Evolutionary conservation across 2,888 invertebrate genomes (phyloP), one percentile per base, ranked within the genome.

Genomic region (Tetrapedia diversipes): DNA sequence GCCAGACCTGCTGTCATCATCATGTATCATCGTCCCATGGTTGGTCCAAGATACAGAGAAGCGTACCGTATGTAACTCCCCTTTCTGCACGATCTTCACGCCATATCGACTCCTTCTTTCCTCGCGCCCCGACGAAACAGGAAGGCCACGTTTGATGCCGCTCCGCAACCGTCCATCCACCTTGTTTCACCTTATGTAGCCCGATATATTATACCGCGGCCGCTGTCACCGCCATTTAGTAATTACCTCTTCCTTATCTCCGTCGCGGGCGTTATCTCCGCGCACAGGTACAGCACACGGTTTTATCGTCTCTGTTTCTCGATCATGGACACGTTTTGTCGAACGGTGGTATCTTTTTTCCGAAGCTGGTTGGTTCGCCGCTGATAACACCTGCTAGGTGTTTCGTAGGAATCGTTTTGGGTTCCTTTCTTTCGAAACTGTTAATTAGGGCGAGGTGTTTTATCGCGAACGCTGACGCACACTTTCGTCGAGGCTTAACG

Each of bases 1-100:
- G 88, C 82, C 84, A 86, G 86, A 88, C 86, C 85, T 85, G 87
- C 89, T 88, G 90, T 89, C 90, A 90, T 90, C 90, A 89, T 89
- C 89, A 80, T 82, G 89, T 89, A 90, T 90, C 90, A 89, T 89
- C 89, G 80, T 82, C 82, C 80, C 85, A 80, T 87, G 81, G 85
- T 80, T 81, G 83, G 66, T 76, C 75, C 83, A 83, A 72, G 83
- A 83, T 83, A 83, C 84, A 81, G 77, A 79, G 76, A 79, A 77
- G 71, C 79, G 81, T 80, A 81, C 83, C 84, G 79, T 82, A 84
- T 83, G 80, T 81, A 77, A 82, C 83, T 86, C 77, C 84, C 82
- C 74, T 84, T 77, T 80, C 80, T 84, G 76, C 80, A 76, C 84
- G 77, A 73, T 86, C 80, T 79, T 84, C 84, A 77, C 80, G 80